Percentiles rank a stretch among this genome's conserved stretches.
Evolutionary conservation across 2,888 invertebrate genomes (phyloP).

Genomic region (Deroplatys truncata): DNA sequence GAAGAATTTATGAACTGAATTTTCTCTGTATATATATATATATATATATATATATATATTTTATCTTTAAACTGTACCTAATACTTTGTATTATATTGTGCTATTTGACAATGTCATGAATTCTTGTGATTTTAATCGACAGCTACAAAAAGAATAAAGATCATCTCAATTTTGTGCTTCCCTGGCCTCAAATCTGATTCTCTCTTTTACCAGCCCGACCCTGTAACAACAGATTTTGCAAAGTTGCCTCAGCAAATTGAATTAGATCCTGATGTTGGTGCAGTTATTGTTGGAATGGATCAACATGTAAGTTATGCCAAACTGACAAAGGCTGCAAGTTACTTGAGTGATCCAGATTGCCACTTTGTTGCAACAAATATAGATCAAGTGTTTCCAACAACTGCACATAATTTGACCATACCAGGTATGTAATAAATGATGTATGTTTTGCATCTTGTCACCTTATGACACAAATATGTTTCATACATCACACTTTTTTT

Average conservation of each 20-base stretch:
- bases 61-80: no score
- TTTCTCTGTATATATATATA: no score
- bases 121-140: no score
- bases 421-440: slow-evolving; percentile 50
- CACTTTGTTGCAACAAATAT: slow-evolving; percentile 91
- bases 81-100: no score
- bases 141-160: no score
- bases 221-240: slow-evolving; percentile 50
- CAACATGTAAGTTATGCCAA: slow-evolving; percentile 88
- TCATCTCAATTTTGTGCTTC: no score
- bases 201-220: slow-evolving; percentile 55
- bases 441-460: no score
- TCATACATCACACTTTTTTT: no score
- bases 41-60: no score
- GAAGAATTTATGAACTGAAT: no score
- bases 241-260: slow-evolving; percentile 52
- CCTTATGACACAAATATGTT: no score
- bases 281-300: slow-evolving; percentile 94
- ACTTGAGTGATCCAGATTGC: slow-evolving; percentile 72
- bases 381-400: slow-evolving; percentile 78
- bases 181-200: neutral
- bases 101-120: no score
- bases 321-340: slow-evolving; percentile 85
- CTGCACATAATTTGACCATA: slow-evolving; percentile 42
- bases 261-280: slow-evolving; percentile 77